phyloP scores from a whole-genome alignment of 1,140 invertebrate species.

The Planococcus citri region DNA sequence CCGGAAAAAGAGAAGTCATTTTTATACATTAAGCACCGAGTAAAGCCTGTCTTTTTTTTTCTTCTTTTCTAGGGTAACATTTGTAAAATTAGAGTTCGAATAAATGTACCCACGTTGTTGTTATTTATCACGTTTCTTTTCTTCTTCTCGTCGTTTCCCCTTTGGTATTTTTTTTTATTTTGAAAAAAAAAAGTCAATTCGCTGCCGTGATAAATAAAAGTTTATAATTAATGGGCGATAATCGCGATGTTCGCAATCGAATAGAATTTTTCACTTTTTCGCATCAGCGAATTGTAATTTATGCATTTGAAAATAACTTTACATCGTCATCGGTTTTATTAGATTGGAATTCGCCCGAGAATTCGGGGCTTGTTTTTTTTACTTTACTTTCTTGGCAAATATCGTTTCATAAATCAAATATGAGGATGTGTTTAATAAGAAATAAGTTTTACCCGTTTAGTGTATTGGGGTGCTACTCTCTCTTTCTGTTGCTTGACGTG shows the following conservation, averaged over 20 bases:
- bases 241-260: background rate
- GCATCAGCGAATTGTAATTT: background rate
- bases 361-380: background rate
- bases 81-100: background rate
- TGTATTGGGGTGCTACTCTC: background rate
- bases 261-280: background rate
- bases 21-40: background rate
- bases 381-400: slow-evolving; percentile 1
- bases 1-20: slow-evolving; percentile 6
- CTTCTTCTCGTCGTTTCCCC: background rate
- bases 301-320: background rate
- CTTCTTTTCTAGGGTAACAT: background rate
- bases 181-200: background rate
- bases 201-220: background rate
- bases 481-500: background rate
- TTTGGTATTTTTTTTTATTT: background rate
- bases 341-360: background rate
- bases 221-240: slow-evolving; percentile 3
- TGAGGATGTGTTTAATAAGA: slow-evolving; percentile 1
- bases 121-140: slow-evolving; percentile 4
- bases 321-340: background rate
- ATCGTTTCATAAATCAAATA: background rate
- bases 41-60: background rate
- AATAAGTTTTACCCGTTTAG: background rate
- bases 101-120: background rate